Evolutionary conservation across 2,113 vertebrate genomes (phyloP), one percentile per base, ranked within the genome.

Genomic region (Orthochromis indermauri): DNA sequence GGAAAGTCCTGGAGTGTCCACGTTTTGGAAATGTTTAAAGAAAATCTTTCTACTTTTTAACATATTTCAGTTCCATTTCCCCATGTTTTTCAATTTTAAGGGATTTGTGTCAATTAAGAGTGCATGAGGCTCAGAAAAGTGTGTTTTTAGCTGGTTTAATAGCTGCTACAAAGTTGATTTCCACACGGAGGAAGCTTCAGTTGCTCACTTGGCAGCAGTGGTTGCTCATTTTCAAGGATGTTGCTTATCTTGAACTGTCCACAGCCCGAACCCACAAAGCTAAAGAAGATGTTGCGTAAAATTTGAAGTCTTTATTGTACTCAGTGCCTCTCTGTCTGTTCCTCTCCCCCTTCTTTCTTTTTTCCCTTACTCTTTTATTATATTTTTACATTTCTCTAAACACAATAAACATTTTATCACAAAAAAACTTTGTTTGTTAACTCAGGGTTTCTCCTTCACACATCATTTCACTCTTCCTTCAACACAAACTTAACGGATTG

Each of bases 201-300:
- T 66, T 37, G 61, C 61, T 37, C 61, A 1, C 33, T 66, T 66
- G 61, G 61, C 33, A 37, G 61, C 17, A 66, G 33, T n/a, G 19
- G 10, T n/a, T n/a, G 61, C 33, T 66, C 17, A 66, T 8, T 37
- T 21, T 37, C 61, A 66, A 37, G 17, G 19, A 37, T 66, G 19
- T 66, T 66, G 61, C 19, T 66, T 1, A 37, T 66, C 33, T 0
- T 37, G 31, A 66, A 66, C 26, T 31, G 57, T n/a, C n/a, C n/a
- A n/a, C 33, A 37, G 61, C 17, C 17, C 0, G 19, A 66, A 66
- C 3, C 33, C 61, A 37, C 33, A 66, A 37, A 37, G 61, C 61
- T 66, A 0, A 66, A 66, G 33, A 13, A 66, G 61, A 66, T 37
- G 33, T 66, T 66, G 33, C 4, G 4, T 1, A 66, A 2, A 1